Evolutionary conservation across 2,888 invertebrate species (phyloP).

Genomic region (Pseudolycoriella hygida): DNA sequence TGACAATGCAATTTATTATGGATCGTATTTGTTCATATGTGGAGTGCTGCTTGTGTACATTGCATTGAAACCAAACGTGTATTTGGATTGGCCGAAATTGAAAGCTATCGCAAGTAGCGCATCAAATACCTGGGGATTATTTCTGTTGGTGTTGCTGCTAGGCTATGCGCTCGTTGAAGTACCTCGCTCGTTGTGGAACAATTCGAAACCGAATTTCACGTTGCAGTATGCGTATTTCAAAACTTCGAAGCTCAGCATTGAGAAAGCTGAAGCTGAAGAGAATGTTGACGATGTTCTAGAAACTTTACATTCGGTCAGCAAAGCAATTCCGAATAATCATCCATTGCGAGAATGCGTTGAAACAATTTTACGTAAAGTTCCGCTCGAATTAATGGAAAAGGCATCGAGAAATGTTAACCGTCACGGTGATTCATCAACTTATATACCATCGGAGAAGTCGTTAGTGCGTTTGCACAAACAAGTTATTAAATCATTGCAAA

Average conservation of each 20-base stretch:
- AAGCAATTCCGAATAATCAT: constrained; percentile 57
- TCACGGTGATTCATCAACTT: constrained; percentile 39
- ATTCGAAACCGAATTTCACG: constrained; percentile 68
- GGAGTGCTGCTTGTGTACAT: constrained; percentile 87
- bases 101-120: constrained; percentile 96
- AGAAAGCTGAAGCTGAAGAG: constrained; percentile 95
- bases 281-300: constrained; percentile 87
- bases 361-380: constrained; percentile 77
- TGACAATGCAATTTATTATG: constrained; percentile 96
- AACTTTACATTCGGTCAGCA: constrained; percentile 67
- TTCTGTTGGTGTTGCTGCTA: constrained; percentile 77
- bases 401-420: constrained; percentile 41
- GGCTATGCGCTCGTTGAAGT: constrained; percentile 93
- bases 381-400: constrained; percentile 55
- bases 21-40: constrained; percentile 88
- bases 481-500: constrained; percentile 81
- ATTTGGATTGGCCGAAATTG: constrained; percentile 77
- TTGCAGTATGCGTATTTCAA: constrained; percentile 82
- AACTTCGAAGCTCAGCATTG: constrained; percentile 82
- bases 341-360: constrained; percentile 65
- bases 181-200: constrained; percentile 79
- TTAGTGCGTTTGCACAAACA: constrained; percentile 81
- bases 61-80: constrained; percentile 72
- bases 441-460: constrained; percentile 63
- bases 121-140: constrained; percentile 98